phyloP scores from a whole-genome alignment of 1,140 invertebrate species.

The Paraescarpia echinospica region DNA sequence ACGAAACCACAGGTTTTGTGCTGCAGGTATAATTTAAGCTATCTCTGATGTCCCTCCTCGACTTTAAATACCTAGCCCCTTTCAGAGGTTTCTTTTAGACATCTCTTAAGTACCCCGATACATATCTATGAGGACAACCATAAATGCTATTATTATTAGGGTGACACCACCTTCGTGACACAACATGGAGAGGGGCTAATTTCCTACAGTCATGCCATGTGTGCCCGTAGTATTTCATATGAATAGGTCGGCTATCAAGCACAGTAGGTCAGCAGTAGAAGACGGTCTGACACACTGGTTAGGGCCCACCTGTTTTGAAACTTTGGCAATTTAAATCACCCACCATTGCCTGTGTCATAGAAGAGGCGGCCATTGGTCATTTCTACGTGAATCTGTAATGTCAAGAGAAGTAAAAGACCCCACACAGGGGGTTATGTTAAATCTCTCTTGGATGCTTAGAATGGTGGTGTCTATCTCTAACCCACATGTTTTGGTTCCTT shows the following conservation, averaged over 20 bases:
- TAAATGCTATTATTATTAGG: background rate
- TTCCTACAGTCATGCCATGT: background rate
- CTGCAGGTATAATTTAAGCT: background rate
- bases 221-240: background rate
- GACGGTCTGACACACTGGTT: no score
- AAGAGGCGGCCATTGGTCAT: no score
- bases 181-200: background rate
- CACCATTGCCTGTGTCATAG: no score
- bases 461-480: no score
- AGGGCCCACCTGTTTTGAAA: no score
- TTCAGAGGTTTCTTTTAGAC: background rate
- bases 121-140: background rate
- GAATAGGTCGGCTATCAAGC: background rate
- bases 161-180: background rate
- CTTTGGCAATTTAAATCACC: no score
- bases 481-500: no score
- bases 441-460: no score
- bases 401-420: no score
- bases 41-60: background rate
- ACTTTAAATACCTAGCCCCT: background rate
- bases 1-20: background rate
- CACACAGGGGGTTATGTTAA: no score
- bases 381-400: no score
- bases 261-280: no score
- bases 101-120: background rate